Conservation (phyloP, 1,140 invertebrate species). For the Ruditapes philippinarum region DNA sequence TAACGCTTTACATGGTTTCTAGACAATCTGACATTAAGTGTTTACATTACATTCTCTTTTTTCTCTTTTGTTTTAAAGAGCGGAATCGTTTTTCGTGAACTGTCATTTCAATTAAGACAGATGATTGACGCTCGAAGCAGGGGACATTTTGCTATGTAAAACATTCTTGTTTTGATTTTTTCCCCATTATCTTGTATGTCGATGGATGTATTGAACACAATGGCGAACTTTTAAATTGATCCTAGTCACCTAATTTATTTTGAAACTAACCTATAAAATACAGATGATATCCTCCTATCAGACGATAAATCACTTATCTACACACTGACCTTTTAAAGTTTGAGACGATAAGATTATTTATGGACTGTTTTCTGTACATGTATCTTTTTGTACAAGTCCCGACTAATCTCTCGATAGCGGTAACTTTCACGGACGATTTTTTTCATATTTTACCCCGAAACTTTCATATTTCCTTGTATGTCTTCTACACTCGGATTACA, state of each 20-base stretch:
- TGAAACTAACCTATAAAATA: background rate
- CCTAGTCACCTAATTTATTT: background rate
- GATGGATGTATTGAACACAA: background rate
- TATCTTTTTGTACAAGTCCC: no score
- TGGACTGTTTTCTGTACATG: no score
- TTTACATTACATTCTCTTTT: background rate
- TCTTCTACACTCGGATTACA: no score
- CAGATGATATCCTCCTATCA: background rate
- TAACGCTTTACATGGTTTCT: background rate
- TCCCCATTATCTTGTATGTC: background rate
- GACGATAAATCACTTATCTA: background rate
- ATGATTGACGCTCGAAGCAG: background rate
- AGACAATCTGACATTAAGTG: no score
- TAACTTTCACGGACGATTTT: no score
- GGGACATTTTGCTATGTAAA: background rate
- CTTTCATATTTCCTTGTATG: no score
- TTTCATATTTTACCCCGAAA: no score
- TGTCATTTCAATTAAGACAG: background rate
- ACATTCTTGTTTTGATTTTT: background rate
- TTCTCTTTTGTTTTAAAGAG: background rate
- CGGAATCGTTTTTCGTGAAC: background rate
- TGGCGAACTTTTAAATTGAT: background rate
- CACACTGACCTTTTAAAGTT: no score
- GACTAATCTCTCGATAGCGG: no score
- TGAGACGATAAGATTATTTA: no score